Evolutionary conservation across 2,113 vertebrate species (phyloP).

Genomic region (Grus americana): DNA sequence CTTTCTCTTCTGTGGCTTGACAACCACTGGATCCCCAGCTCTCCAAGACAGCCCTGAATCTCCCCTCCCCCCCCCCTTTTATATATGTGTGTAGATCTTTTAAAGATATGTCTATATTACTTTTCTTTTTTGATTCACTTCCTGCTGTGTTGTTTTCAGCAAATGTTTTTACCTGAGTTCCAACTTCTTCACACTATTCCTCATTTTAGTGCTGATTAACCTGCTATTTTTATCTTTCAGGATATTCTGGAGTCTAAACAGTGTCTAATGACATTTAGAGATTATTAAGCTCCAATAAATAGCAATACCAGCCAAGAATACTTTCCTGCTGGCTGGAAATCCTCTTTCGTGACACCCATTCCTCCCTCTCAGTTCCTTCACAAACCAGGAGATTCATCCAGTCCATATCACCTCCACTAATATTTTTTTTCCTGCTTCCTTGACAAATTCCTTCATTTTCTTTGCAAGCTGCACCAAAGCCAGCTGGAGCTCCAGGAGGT

Average conservation of each 20-base stretch:
- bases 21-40: background rate
- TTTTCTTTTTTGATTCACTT: background rate
- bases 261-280: conserved; percentile 14
- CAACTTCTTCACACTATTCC: background rate
- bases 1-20: background rate
- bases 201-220: conserved; percentile 23
- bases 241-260: conserved; percentile 13
- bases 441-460: background rate
- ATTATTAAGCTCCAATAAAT: conserved; percentile 37
- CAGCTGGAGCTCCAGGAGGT: conserved; percentile 94
- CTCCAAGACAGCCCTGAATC: background rate
- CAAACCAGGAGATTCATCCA: background rate
- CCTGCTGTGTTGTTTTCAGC: background rate
- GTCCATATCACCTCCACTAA: background rate
- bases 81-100: background rate
- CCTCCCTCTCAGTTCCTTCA: background rate
- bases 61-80: background rate
- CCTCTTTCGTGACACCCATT: background rate
- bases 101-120: background rate
- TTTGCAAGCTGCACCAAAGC: conserved; percentile 86
- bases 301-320: conserved; percentile 24
- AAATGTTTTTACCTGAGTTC: background rate
- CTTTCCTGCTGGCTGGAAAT: conserved; percentile 30
- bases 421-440: background rate
- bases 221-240: conserved; percentile 37